Percentiles rank a stretch among this genome's conserved stretches.
These are phyloP conservation scores for Bimastos eiseni DNA, from an alignment of 2,888 invertebrate species.

Conservation along the genomic window DNA sequence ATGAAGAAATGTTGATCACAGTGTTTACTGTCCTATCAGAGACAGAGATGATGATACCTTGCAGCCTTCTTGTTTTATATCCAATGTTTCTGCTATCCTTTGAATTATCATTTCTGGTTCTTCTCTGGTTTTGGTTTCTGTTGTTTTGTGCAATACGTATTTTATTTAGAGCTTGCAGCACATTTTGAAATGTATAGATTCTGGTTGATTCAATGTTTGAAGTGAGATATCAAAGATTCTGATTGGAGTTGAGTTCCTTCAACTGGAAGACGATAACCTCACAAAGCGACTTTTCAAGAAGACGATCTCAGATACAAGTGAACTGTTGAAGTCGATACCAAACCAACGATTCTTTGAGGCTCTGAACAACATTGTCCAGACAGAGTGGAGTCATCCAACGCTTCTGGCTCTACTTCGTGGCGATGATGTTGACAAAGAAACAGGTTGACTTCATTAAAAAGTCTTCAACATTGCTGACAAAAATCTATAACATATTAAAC, in stretches of 20 bases:
- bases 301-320: neutral
- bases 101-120: no score
- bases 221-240: neutral
- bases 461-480: no score
- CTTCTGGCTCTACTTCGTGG: neutral
- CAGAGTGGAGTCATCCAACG: constrained; percentile 14
- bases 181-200: no score
- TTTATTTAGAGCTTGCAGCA: no score
- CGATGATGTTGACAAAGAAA: neutral
- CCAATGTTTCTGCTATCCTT: no score
- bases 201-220: neutral
- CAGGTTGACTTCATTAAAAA: neutral
- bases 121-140: no score
- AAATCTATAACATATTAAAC: no score
- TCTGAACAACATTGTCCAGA: neutral
- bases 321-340: neutral
- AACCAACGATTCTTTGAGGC: constrained; percentile 17
- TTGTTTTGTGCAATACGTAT: no score
- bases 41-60: no score
- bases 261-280: constrained; percentile 7
- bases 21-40: no score
- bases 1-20: no score
- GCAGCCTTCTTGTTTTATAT: no score
- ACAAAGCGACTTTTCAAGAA: constrained; percentile 8
- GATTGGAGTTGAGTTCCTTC: neutral